phyloP scores from a whole-genome alignment of 2,113 vertebrate genomes.

The Octodon degus region DNA sequence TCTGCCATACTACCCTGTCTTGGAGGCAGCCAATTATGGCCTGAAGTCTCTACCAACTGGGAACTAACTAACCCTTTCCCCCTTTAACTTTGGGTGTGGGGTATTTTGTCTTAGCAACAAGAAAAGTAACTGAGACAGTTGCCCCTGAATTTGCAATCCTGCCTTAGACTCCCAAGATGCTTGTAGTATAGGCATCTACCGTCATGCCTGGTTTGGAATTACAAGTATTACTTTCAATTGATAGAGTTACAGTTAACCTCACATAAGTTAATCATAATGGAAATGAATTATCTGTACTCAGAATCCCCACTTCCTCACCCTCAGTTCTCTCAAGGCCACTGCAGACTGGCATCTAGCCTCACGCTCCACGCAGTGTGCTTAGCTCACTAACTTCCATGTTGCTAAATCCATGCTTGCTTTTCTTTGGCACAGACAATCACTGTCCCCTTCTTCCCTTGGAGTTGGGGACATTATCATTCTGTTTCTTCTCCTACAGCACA shows the following conservation, averaged over 20 bases:
- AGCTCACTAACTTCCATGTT: neutral
- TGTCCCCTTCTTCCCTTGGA: neutral
- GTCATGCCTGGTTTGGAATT: neutral
- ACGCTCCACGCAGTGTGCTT: neutral
- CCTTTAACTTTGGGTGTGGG: neutral
- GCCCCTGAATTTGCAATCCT: neutral
- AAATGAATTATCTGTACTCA: neutral
- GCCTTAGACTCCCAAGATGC: neutral
- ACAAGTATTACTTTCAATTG: neutral
- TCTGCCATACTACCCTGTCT: neutral
- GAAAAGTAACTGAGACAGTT: neutral
- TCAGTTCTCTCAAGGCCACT: neutral
- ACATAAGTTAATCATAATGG: neutral
- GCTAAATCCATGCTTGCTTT: neutral
- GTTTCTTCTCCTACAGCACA: neutral
- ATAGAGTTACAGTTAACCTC: neutral
- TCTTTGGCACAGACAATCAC: neutral
- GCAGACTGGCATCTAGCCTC: neutral
- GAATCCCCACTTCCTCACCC: neutral
- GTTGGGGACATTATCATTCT: neutral
- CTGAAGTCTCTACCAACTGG: neutral
- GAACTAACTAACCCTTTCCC: neutral
- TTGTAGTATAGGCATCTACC: neutral
- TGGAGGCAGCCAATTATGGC: neutral
- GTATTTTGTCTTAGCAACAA: too few species aligned